Percentiles rank a stretch among this genome's conserved stretches.
Evolutionary conservation across 2,113 vertebrate species (phyloP).

Genomic region (Hiodon alosoides): DNA sequence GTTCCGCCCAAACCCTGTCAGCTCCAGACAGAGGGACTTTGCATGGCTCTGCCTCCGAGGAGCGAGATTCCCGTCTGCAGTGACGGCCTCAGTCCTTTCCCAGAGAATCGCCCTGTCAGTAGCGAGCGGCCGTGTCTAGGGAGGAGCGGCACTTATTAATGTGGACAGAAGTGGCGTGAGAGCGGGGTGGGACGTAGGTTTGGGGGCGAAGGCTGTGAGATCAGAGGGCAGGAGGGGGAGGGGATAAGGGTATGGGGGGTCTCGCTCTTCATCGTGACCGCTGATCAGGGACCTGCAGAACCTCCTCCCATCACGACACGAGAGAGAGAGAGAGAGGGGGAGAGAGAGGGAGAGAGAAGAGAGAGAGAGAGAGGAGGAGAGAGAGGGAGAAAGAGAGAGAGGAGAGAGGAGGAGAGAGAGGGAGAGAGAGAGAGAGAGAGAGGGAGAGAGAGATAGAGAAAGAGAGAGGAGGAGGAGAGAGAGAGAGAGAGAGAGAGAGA

Average conservation of each 20-base stretch:
- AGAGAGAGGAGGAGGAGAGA: no score
- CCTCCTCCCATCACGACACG: not conserved
- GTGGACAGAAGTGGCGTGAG: not conserved
- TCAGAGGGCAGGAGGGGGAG: no score
- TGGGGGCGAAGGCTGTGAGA: no score
- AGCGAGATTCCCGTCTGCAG: conserved; percentile 12
- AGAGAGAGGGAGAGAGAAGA: not conserved
- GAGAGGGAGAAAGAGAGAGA: no score
- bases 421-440: not conserved
- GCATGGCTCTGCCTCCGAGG: not conserved
- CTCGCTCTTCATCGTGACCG: not conserved
- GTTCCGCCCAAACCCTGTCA: conserved; percentile 1
- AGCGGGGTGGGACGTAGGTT: not conserved
- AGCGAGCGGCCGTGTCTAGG: conserved; percentile 1
- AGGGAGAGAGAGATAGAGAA: not conserved
- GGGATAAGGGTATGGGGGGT: no score
- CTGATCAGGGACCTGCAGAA: not conserved
- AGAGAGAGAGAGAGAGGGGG: not conserved
- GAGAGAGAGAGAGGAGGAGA: no score
- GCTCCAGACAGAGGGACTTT: not conserved
- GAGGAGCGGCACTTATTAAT: conserved; percentile 21
- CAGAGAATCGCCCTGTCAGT: not conserved
- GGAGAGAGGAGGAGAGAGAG: no score
- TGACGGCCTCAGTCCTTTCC: not conserved
- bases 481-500: not conserved